Conservation (phyloP, 2,113 vertebrate genomes). For the Parus major region DNA sequence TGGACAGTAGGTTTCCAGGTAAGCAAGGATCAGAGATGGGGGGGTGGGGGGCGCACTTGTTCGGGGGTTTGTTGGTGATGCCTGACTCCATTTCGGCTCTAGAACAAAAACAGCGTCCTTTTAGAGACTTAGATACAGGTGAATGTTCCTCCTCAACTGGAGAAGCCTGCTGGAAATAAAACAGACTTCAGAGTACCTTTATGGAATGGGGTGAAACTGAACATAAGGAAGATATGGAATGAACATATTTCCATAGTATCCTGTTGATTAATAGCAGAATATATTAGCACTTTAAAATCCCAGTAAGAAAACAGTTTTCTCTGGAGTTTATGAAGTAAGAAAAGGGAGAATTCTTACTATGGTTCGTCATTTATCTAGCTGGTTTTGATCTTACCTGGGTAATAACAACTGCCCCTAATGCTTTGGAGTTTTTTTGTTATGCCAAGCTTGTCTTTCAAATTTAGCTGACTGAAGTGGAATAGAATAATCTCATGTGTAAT, state of each 20-base stretch:
- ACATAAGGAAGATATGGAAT: background rate
- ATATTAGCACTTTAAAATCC: background rate
- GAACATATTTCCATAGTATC: background rate
- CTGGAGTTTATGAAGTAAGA: background rate
- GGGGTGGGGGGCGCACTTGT: accelerated
- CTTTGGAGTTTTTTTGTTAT: background rate
- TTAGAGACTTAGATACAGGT: background rate
- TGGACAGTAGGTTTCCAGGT: background rate
- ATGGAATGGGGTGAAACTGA: background rate
- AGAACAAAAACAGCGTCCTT: background rate
- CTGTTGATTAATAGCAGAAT: background rate
- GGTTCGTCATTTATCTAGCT: background rate
- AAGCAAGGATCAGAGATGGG: background rate
- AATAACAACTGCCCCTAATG: background rate
- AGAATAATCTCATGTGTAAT: background rate
- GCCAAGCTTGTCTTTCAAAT: background rate
- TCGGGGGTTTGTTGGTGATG: accelerated
- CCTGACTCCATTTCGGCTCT: background rate
- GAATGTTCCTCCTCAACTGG: background rate
- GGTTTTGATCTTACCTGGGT: background rate
- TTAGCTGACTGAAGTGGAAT: background rate
- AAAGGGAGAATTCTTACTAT: background rate
- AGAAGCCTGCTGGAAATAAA: background rate
- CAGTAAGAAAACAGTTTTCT: no score
- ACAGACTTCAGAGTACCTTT: background rate